phyloP scores from a whole-genome alignment of 2,888 invertebrate species.

The Tachina lurida region DNA sequence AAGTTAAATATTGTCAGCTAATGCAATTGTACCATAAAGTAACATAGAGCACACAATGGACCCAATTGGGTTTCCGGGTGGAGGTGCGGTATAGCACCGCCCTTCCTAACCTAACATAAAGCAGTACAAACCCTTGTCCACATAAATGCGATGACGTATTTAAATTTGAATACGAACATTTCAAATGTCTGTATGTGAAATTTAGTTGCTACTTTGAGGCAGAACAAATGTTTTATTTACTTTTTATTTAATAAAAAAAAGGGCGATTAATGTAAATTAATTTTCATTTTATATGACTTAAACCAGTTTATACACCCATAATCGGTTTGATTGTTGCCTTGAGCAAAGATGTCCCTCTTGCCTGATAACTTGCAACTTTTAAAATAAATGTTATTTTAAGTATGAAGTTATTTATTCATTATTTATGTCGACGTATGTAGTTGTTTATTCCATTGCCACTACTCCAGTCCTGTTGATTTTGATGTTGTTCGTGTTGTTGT shows the following conservation, averaged over 20 bases:
- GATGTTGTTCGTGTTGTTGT: slow-evolving; percentile 26
- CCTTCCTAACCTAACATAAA: too few relatives aligned
- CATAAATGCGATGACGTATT: too few relatives aligned
- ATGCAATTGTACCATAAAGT: too few relatives aligned
- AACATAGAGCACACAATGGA: too few relatives aligned
- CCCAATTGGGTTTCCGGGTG: too few relatives aligned
- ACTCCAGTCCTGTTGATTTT: background rate
- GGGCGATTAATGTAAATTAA: slow-evolving; percentile 13
- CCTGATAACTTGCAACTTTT: slow-evolving; percentile 23
- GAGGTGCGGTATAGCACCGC: too few relatives aligned
- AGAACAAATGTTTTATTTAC: background rate
- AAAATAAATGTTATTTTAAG: slow-evolving; percentile 57
- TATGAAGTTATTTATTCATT: slow-evolving; percentile 48
- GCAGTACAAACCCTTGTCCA: too few relatives aligned
- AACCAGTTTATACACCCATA: slow-evolving; percentile 23
- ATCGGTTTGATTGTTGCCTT: slow-evolving; percentile 45
- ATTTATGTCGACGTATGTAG: slow-evolving; percentile 44
- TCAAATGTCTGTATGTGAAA: background rate
- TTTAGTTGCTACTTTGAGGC: background rate
- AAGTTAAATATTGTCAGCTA: too few relatives aligned
- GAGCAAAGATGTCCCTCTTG: slow-evolving; percentile 31
- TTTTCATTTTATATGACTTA: slow-evolving; percentile 9
- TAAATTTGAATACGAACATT: too few relatives aligned
- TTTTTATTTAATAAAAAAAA: background rate
- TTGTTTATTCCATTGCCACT: background rate